Evolutionary conservation across 2,797 vertebrate species (phyloP).

Genomic region (Mus minutoides): DNA sequence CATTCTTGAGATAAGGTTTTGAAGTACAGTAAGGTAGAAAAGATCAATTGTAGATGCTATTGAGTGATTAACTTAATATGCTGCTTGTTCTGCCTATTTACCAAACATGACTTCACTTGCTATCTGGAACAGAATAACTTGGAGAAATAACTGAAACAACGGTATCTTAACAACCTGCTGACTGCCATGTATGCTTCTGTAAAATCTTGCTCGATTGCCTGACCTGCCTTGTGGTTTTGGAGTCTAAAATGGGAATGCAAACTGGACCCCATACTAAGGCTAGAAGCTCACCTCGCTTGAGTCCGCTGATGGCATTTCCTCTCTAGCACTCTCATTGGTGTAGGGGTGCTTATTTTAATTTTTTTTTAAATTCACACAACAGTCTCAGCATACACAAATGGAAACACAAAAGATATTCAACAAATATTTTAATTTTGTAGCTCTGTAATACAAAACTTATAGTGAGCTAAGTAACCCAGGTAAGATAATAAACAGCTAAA

Average conservation of each 20-base stretch:
- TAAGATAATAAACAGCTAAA: constrained; percentile 17
- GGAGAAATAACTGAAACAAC: background rate
- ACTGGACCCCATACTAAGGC: too few relatives aligned
- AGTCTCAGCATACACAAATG: background rate
- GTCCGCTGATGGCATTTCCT: background rate
- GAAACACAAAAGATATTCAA: background rate
- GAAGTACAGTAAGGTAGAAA: background rate
- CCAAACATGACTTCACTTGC: too few relatives aligned
- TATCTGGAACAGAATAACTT: background rate
- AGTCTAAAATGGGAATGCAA: background rate
- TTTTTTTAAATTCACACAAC: too few relatives aligned
- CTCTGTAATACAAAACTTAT: background rate
- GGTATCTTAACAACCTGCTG: background rate
- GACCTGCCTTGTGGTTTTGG: background rate
- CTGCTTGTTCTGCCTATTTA: background rate
- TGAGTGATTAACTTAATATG: background rate
- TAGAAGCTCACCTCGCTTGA: background rate
- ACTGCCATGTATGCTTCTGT: background rate
- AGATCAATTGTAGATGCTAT: background rate
- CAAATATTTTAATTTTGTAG: background rate
- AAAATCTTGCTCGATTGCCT: background rate
- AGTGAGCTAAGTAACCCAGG: background rate
- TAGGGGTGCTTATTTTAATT: background rate
- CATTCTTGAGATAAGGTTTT: background rate
- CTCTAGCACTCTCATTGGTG: background rate